Base-by-base conservation (phyloP, 2,888 invertebrate species). In the Tanaodytes sp. region DNA sequence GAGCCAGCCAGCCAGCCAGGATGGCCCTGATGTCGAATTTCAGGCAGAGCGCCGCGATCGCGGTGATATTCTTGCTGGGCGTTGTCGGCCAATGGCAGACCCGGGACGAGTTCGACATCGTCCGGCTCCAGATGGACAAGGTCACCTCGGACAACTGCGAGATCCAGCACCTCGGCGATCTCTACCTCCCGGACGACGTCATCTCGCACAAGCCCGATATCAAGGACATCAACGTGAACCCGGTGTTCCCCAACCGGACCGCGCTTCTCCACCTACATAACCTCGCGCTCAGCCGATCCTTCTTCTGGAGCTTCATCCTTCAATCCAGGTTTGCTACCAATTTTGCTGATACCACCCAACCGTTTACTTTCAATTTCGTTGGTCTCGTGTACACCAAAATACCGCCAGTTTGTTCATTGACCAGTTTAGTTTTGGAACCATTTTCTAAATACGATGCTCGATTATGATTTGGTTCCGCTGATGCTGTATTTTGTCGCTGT, bases 231-330 rank as follows among this genome's bases (percentile, higher is more conserved):
- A 95, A 96, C 79, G 94, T 96, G 55, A 96, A 97, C 87, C 94
- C 97, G 8, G 91, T 97, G 49, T 96, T 95, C 79, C 96, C 96
- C 0, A 98, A 98, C 86, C 90, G 98, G 78, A 97, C 98, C 0
- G 94, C 94, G 18, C 86, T 98, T 76, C 86, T 97, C 59, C 97
- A 98, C 87, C 87, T 97, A 63, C 97, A 98, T 84, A 98, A 98
- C 84, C 92, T 97, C 91, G 98, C 97, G n/a, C 87, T 97, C 82
- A 96, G 93, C 83, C 87, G 98, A 76, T 96, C 97, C 0, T 98
- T 97, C 85, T 98, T 95, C 85, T 97, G 95, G 93, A 96, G 96
- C 84, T 97, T 95, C 76, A 94, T 96, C 62, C 88, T 96, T 0
- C 96, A 96, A 82, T 94, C 95, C 19, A 88, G 96, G 71, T 95